Evolutionary conservation across 1,140 invertebrate genomes (phyloP), one percentile per base, ranked within the genome.

Genomic region (Parasteatoda tepidariorum): DNA sequence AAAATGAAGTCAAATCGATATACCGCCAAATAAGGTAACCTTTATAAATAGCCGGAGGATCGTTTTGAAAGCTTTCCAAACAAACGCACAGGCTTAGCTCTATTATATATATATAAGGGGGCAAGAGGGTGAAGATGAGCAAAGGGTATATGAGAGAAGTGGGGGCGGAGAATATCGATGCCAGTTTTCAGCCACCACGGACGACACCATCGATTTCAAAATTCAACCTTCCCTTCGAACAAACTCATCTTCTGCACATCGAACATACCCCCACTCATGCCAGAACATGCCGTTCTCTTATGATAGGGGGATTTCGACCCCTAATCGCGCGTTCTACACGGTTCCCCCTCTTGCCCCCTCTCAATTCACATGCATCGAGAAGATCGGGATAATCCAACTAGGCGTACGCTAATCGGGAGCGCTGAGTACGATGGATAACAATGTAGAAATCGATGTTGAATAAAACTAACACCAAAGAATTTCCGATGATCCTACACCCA

Each of bases 141-240:
- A 3, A 26, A 31, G 48, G 24, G 70, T n/a, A n/a, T n/a, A n/a
- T n/a, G n/a, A n/a, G n/a, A n/a, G n/a, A n/a, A n/a, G 24, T 59
- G n/a, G 28, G 38, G 57, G 61, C 13, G 34, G 22, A 76, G 41
- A 38, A 64, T 76, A 76, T 76, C 74, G 74, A 76, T 33, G 75
- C 75, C 64, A 33, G 64, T 67, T 74, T 79, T 34, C 75, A 79
- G 75, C 62, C 28, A 64, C 74, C 74, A 30, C 71, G 57, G 57
- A 75, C 68, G 71, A 74, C 75, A 79, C 48, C 75, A 79, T 79
- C 62, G 75, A 79, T 79, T 79, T 57, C 48, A 79, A 79, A 79
- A 79, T 79, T 38, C 26, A 15, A 7, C 34, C 24, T 13, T 13
- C 41, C 28, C 9, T 31, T 71, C n/a, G n/a, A 75, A 62, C 73